Evolutionary conservation across 2,888 invertebrate species (phyloP), one percentile per base, ranked within the genome.

Genomic region (Formica aserva): DNA sequence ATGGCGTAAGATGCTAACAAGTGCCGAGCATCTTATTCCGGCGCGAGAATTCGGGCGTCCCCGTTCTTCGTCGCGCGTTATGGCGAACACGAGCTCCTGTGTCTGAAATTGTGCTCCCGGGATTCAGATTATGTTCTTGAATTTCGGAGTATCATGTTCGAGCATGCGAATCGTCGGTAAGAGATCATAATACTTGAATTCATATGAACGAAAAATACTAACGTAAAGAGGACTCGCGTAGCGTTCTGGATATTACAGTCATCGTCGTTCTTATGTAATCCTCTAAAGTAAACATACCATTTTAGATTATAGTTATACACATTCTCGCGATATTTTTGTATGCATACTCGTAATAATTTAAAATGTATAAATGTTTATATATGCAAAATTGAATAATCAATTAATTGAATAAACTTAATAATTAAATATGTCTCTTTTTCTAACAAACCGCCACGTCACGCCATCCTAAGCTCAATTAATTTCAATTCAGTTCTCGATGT

Each of bases 91-190:
- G 80, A 84, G 72, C 84, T 82, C 76, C 71, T 55, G 69, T 41
- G 48, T 55, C 69, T 65, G 32, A 57, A 67, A 86, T 86, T 75
- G 85, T 74, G 83, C 83, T 62, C 75, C 65, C 35, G 57, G 80
- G 71, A 80, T 83, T 75, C 77, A 80, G 85, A 88, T 85, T 86
- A 85, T 86, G 71, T 66, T 75, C 57, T 32, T 57, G 74, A 86
- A 85, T 71, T 38, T 80, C 78, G 78, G 45, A 29, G 32, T 80
- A 80, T 80, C 78, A 80, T 65, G 76, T 76, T 76, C 65, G 65
- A 26, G 35, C 45, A 80, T 72, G 78, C 60, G 72, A 80, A 80
- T 80, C 48, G 72, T 72, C 60, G 72, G 72, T 60, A 60, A 60
- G 72, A 80, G 78, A 80, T 80, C 72, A 60, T 72, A 80, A 45